Base-by-base conservation (phyloP, 2,888 invertebrate genomes). In the Lysandra coridon region DNA sequence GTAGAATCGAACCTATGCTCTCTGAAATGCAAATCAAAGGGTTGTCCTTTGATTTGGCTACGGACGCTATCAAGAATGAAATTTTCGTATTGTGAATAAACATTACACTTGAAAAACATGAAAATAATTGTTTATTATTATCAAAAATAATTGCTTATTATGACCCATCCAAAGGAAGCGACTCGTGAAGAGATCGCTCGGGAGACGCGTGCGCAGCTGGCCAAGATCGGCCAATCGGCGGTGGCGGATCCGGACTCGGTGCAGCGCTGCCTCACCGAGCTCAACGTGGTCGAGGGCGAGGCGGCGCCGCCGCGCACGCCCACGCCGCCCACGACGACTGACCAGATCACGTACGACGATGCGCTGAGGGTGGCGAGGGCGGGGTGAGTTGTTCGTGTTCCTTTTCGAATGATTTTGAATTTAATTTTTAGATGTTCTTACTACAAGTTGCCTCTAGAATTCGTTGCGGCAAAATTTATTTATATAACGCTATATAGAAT, bases 261-360 rank as follows among this genome's bases (percentile, higher is more conserved):
- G 93, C 88, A 94, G 86, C 86, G 87, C 1, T 94, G 94, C 80
- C 88, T 94, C 64, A 80, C 88, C 0, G 91, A 91, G 1, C 86
- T 94, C n/a, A 86, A 92, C 83, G 94, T 94, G 81, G 90, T 89
- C 40, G 94, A 94, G 81, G 94, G 93, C 64, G 90, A 89, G 78
- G 88, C 91, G 1, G 79, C 84, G 0, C 93, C 94, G 4, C 87
- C 88, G 23, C 86, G 90, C 0, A 88, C 91, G 10, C 84, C 91
- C 4, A 88, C 92, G 0, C 92, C 94, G 17, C 92, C 93, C 0
- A 84, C 85, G 80, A 92, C 92, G 78, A 93, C 92, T 0, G 93
- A 93, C 79, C 82, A 85, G 40, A 89, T 94, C 79, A 88, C 91
- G 0, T 94, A 94, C 81, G 94, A 94, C 0, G 93, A 94, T 44